These are phyloP conservation scores for Zhuqinia jingwanae DNA, from an alignment of 2,888 invertebrate genomes.

Conservation along the genomic window DNA sequence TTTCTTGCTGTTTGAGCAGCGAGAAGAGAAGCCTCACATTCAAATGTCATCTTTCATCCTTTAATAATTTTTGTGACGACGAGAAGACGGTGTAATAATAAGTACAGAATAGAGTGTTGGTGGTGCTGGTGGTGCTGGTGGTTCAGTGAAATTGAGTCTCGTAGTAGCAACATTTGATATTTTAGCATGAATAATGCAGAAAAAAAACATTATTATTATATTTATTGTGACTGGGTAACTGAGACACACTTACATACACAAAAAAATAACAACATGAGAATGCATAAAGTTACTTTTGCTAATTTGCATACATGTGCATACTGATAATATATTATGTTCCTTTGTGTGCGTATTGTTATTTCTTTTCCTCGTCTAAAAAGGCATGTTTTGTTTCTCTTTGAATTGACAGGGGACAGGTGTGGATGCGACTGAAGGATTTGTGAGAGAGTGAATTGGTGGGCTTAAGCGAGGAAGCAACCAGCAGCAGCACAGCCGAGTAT, in stretches of 20 bases:
- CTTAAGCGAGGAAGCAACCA: conserved; percentile 30
- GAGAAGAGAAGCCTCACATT: too few relatives aligned
- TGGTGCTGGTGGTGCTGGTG: too few relatives aligned
- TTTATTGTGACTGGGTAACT: not conserved
- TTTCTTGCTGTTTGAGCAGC: too few relatives aligned
- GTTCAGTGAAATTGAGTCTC: not conserved
- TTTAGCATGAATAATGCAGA: not conserved
- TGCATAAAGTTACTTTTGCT: too few relatives aligned
- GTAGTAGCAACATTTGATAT: not conserved
- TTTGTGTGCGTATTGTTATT: not conserved
- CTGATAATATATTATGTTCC: not conserved
- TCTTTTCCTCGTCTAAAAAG: conserved; percentile 3
- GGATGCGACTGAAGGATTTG: conserved; percentile 58
- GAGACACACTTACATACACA: too few relatives aligned
- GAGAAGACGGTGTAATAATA: too few relatives aligned
- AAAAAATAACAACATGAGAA: not conserved
- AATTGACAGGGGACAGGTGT: conserved; percentile 73
- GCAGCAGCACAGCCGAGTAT: conserved; percentile 15
- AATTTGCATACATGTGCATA: not conserved
- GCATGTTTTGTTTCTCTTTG: conserved; percentile 51
- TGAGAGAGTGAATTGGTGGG: conserved; percentile 56
- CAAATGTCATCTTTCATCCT: too few relatives aligned
- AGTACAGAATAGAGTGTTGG: too few relatives aligned
- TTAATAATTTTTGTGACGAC: too few relatives aligned
- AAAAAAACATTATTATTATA: too few relatives aligned